Conservation (phyloP, 2,797 vertebrate genomes). For the Rhinogobio ventralis region DNA sequence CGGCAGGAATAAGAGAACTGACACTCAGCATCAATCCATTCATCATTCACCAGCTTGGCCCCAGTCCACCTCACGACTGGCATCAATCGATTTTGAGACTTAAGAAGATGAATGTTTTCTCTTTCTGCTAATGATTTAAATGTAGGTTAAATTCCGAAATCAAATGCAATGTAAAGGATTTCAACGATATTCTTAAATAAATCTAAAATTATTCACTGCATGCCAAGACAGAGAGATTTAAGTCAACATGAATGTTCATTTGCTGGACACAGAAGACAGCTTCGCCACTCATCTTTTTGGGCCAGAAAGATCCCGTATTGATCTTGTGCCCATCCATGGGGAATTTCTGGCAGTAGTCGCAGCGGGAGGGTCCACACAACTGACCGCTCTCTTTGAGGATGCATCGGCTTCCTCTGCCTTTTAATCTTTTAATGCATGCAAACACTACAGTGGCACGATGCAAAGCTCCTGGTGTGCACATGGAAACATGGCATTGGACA, state of each 20-base stretch:
- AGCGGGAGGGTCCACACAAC: neutral
- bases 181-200: neutral
- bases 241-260: conserved; percentile 22
- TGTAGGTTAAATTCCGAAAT: neutral
- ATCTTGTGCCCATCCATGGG: neutral
- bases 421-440: conserved; percentile 30
- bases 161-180: neutral
- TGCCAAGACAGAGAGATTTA: neutral
- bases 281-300: conserved; percentile 10
- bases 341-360: conserved; percentile 17
- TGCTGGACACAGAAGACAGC: conserved; percentile 11
- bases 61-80: conserved; percentile 29
- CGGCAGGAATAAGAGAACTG: conserved; percentile 32
- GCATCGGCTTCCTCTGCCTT: neutral
- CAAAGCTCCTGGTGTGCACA: neutral
- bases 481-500: neutral
- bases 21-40: conserved; percentile 50
- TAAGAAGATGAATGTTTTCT: neutral
- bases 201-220: neutral
- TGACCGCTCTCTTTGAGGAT: conserved; percentile 1
- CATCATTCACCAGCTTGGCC: conserved; percentile 40
- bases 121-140: conserved; percentile 18
- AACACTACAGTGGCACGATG: neutral
- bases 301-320: conserved; percentile 13
- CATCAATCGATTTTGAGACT: conserved; percentile 18